Base-by-base conservation (phyloP, 2,888 invertebrate genomes). In the Bhutanitis thaidina region DNA sequence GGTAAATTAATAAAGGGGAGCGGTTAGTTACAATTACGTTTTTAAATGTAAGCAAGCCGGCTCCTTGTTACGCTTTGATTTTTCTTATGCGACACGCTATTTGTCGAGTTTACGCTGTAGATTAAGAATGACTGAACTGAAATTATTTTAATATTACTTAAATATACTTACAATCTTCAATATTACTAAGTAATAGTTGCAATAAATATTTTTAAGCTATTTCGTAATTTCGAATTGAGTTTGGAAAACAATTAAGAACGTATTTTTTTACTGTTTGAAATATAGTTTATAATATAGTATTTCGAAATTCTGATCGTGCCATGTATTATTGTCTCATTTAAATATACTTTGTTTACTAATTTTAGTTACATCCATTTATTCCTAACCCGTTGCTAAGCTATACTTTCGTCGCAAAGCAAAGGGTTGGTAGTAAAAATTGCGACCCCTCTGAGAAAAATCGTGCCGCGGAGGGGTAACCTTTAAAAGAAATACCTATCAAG, bases 11-110 rank as follows among this genome's bases (percentile, higher is more conserved):
- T 89, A 87, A 86, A 73, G 78, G 77, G 80, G 85, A 74, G 77
- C 77, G 88, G 88, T 89, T 89, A 85, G 85, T 87, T 85, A 88
- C 88, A 89, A 89, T 89, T 88, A 89, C 81, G 77, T 78, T 85
- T 89, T 88, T 86, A 84, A 87, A 87, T 85, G 86, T 83, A 85
- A 87, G 83, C 85, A 83, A 87, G 78, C 76, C 69, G 74, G 79
- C 60, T 79, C 71, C 74, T 80, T 82, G 82, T 83, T 77, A 73
- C 71, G 62, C 72, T 82, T 84, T 85, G 85, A 86, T 87, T 89
- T 89, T 84, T 83, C 81, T 83, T 82, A 75, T 70, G 80, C 80
- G 86, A 84, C 87, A 85, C 66, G 80, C 82, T 77, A 84, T 88
- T 88, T 86, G 80, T 86, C 75, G 67, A 72, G 52, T 56, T 54